Conservation (phyloP, 2,113 vertebrate species). For the Poecilia latipinna region DNA sequence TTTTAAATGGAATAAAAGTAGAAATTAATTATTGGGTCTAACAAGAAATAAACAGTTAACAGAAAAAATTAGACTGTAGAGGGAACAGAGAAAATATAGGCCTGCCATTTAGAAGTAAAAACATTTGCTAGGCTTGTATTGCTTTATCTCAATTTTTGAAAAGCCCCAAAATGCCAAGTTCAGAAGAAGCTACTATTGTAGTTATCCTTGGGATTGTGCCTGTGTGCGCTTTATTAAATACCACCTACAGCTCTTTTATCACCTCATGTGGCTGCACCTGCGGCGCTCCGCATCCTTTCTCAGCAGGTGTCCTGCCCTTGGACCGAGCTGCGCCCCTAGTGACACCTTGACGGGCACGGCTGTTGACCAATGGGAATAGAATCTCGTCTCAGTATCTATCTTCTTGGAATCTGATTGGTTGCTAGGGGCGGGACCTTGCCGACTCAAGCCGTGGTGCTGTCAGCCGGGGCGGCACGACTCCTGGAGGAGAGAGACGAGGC, state of each 20-base stretch:
- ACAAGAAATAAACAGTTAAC: too few relatives aligned
- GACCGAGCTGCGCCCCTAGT: slow-evolving; percentile 62
- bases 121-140: too few relatives aligned
- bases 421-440: slow-evolving; percentile 72
- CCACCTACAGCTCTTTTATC: neutral
- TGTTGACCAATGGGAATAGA: slow-evolving; percentile 55
- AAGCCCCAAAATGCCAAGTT: too few relatives aligned
- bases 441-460: slow-evolving; percentile 64
- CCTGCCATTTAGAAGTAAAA: too few relatives aligned
- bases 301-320: slow-evolving; percentile 68
- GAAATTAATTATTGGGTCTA: too few relatives aligned
- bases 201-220: neutral
- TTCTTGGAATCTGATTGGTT: slow-evolving; percentile 67
- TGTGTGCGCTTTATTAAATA: neutral
- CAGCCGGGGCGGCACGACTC: slow-evolving; percentile 69
- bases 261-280: slow-evolving; percentile 39
- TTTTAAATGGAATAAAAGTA: too few relatives aligned
- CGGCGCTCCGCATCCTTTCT: slow-evolving; percentile 69
- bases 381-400: slow-evolving; percentile 32
- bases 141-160: too few relatives aligned
- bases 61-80: too few relatives aligned
- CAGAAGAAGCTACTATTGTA: too few relatives aligned
- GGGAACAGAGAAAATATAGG: too few relatives aligned
- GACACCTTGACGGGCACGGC: slow-evolving; percentile 45
- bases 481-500: slow-evolving; percentile 68